phyloP scores from a whole-genome alignment of 2,888 invertebrate species.

The Notodonta dromedarius region DNA sequence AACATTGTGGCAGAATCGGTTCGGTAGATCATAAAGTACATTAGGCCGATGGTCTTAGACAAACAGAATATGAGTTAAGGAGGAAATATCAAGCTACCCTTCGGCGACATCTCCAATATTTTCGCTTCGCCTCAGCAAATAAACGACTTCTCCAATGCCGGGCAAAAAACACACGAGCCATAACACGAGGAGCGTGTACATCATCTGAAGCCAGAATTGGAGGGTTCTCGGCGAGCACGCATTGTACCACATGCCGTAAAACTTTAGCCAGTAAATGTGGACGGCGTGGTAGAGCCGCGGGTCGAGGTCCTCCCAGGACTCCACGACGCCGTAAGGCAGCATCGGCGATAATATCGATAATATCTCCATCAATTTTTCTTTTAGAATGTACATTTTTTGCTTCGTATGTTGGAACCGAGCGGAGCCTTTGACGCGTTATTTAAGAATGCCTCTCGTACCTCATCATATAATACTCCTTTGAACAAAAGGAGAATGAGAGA shows the following conservation, averaged over 20 bases:
- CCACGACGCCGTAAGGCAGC: slow-evolving; percentile 69
- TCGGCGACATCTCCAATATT: slow-evolving; percentile 85
- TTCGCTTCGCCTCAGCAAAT: slow-evolving; percentile 86
- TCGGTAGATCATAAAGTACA: slow-evolving; percentile 38
- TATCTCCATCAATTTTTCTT: slow-evolving; percentile 54
- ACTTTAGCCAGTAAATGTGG: slow-evolving; percentile 80
- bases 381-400: slow-evolving; percentile 52
- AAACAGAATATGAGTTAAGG: slow-evolving; percentile 40
- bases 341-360: slow-evolving; percentile 51
- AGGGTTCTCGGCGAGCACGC: slow-evolving; percentile 53
- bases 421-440: slow-evolving; percentile 54
- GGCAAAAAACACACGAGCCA: slow-evolving; percentile 79
- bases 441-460: slow-evolving; percentile 58
- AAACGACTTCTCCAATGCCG: slow-evolving; percentile 86
- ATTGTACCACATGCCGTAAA: slow-evolving; percentile 80
- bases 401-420: slow-evolving; percentile 35
- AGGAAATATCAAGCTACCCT: slow-evolving; percentile 61
- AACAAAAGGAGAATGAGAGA: slow-evolving; percentile 53
- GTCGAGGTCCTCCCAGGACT: slow-evolving; percentile 72
- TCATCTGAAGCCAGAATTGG: slow-evolving; percentile 66
- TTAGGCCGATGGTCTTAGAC: slow-evolving; percentile 42
- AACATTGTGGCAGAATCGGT: slow-evolving; percentile 21
- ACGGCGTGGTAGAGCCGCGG: slow-evolving; percentile 73
- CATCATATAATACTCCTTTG: slow-evolving; percentile 54
- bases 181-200: slow-evolving; percentile 65